Base-by-base conservation (phyloP, 2,888 invertebrate species). In the Acrobasis suavella region DNA sequence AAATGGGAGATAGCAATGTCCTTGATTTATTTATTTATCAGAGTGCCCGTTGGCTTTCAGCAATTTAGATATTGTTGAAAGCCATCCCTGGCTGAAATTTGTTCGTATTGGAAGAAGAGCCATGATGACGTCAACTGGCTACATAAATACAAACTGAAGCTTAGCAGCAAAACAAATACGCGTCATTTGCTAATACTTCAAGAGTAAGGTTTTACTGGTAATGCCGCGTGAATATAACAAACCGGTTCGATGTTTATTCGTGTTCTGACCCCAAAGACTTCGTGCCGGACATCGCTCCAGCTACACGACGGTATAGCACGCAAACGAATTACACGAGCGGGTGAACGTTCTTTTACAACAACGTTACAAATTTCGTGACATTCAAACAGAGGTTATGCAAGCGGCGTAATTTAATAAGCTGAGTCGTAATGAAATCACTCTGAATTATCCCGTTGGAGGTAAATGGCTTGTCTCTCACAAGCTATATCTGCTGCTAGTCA, bases 251-350 rank as follows among this genome's bases (percentile, higher is more conserved):
- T 80, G 76, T 81, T 80, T 78, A 77, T 79, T 77, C 82, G 78
- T 77, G 81, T 78, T 78, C 73, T 82, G 83, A 86, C 85, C 85
- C 78, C 79, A 79, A 82, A 81, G 75, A 77, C 73, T 82, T 87
- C 84, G 85, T 85, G 86, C 78, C 83, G 78, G 77, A 77, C 76
- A 74, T 77, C 77, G 77, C 77, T 80, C 74, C 73, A 77, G 77
- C 74, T 72, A 75, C 79, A 73, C 72, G 73, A 72, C 68, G 68
- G 71, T 76, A 76, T 64, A 72, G 77, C 86, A 86, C 86, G 83
- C 84, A 71, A 85, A 76, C 78, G 75, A 77, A 81, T 78, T 78
- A 82, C 80, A 76, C 82, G 78, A 81, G 72, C 78, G 75, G 79
- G 81, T 82, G 80, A 86, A 85, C 74, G 84, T 80, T 83, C 78